Base-by-base conservation (phyloP, 2,888 invertebrate species). In the Lypha dubia region DNA sequence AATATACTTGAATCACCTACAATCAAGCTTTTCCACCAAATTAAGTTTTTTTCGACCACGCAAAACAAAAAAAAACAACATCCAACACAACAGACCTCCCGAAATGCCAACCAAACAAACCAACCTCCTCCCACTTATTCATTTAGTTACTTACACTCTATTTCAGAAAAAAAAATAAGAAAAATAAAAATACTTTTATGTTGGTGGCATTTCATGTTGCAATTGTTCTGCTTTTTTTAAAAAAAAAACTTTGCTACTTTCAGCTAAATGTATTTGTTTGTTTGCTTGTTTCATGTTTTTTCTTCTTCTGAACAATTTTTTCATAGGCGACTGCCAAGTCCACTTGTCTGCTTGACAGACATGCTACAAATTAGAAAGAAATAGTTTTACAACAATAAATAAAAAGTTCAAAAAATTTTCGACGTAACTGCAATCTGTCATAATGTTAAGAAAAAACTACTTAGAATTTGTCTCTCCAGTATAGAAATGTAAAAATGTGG, bases 251-350 rank as follows among this genome's bases (percentile, higher is more conserved):
- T 17, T 28, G 15, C 17, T 44, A 20, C 11, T n/a, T 35, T 35
- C 24, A 73, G 51, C 67, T 46, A 38, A 38, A 38, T 13, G 11
- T 11, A 22, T 20, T 44, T 38, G 5, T 38, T 28, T 3, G 15
- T 6, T 24, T n/a, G n/a, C n/a, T n/a, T n/a, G n/a, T n/a, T n/a
- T n/a, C n/a, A n/a, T n/a, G n/a, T n/a, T 13, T 24, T 41, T 15
- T 49, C 51, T 8, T 17, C 56, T 41, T 41, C 24, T 15, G 3
- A 32, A 28, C 35, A 38, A 38, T 46, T 65, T 58, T 85, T 83
- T 84, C 84, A 84, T 71, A 80, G 80, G 70, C 70, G 75, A 80
- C 76, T 85, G 83, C 79, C 83, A 83, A 83, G 79, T 79, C 85
- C 85, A 83, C 79, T 85, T 85, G 83, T 85, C 82, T 77, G 67